Evolutionary conservation across 2,888 invertebrate genomes (phyloP).

Genomic region (Yponomeuta sedellus): DNA sequence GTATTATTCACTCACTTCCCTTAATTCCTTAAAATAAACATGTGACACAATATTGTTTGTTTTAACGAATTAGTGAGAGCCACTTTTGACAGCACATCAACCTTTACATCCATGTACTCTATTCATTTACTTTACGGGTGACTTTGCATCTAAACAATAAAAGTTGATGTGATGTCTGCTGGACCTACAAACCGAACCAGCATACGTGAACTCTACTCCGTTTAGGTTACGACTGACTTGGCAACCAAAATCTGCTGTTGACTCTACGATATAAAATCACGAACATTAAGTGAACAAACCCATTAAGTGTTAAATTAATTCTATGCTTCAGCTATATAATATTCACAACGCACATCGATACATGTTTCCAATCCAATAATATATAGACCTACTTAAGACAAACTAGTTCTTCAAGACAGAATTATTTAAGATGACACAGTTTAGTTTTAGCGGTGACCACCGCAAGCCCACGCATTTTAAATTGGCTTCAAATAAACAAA

Average conservation of each 20-base stretch:
- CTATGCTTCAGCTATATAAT: background rate
- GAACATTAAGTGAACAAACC: constrained; percentile 16
- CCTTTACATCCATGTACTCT: too few relatives aligned
- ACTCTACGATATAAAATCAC: background rate
- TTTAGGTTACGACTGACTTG: background rate
- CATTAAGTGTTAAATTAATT: constrained; percentile 16
- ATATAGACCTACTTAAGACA: background rate
- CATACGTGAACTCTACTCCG: background rate
- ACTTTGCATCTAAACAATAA: too few relatives aligned
- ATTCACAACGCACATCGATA: background rate
- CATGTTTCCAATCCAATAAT: background rate
- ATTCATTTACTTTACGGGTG: too few relatives aligned
- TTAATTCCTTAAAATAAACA: too few relatives aligned
- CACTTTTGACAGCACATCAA: too few relatives aligned
- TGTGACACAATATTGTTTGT: too few relatives aligned
- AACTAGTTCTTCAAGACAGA: background rate
- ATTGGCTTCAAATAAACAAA: background rate
- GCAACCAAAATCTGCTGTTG: background rate
- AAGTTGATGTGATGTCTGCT: too few relatives aligned
- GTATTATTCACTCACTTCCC: too few relatives aligned
- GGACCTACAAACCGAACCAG: too few relatives aligned
- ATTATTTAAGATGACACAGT: background rate
- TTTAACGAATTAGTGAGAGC: too few relatives aligned
- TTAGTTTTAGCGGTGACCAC: background rate
- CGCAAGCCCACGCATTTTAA: background rate